Evolutionary conservation across 2,797 vertebrate species (phyloP), one percentile per base, ranked within the genome.

Genomic region (Aplochiton taeniatus): DNA sequence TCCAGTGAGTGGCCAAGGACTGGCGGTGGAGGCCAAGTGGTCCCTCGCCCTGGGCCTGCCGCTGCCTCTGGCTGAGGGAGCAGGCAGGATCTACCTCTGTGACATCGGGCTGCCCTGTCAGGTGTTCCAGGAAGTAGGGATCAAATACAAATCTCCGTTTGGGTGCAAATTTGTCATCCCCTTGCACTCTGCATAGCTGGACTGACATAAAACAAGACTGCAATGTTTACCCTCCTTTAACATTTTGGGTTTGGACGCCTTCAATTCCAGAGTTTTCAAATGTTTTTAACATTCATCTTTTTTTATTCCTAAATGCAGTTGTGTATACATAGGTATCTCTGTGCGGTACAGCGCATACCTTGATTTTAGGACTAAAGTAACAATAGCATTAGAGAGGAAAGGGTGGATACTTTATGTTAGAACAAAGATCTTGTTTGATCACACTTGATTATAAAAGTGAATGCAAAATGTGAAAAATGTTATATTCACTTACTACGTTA

Each of bases 81-180:
- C 95, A 0, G 97, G 97, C 41, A 91, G 96, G 0, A 87, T 99
- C 46, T 99, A 98, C 83, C 87, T 98, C 68, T 99, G 98, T 61
- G 98, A 99, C 91, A 96, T 99, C 17, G 98, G 98, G 76, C 87
- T 99, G 60, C 98, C 97, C 45, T 92, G 94, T 68, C 95, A 96
- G 69, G 96, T 99, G 53, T 98, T 98, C 79, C 94, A 96, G 73
- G 98, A 99, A 79, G 95, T 97, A 80, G 97, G 96, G 75, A 95
- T 99, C 84, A 95, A 92, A 78, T 99, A 98, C 89, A 95, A 94
- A 87, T 98, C 97, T 0, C 98, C 97, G 8, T 99, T 99, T 0
- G 97, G 98, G 68, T 98, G 95, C 91, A 99, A 99, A 80, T 99
- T 99, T 0, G 96, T 98, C 83, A 98, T 99, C 76, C 97, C 98